Conservation (phyloP, 2,113 vertebrate species). For the Craseonycteris thonglongyai region DNA sequence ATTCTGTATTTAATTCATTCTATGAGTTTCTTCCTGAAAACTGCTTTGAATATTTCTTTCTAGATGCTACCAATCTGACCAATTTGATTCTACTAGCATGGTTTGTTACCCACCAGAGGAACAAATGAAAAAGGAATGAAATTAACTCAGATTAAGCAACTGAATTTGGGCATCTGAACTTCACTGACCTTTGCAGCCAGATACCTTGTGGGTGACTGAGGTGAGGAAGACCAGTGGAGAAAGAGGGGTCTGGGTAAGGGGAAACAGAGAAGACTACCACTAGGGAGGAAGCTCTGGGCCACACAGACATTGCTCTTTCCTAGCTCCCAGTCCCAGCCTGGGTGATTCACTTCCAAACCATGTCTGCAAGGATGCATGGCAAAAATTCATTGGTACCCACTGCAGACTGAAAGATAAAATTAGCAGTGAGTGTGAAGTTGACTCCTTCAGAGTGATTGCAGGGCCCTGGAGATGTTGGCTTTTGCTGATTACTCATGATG, state of each 20-base stretch:
- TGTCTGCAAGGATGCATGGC: background rate
- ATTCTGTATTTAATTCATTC: background rate
- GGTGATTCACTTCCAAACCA: background rate
- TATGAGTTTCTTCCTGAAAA: slow-evolving; percentile 9
- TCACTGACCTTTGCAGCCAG: background rate
- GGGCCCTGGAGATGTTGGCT: background rate
- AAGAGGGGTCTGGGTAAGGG: background rate
- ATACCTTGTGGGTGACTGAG: background rate
- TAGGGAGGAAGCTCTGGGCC: background rate
- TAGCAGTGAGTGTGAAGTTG: background rate
- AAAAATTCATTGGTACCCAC: background rate
- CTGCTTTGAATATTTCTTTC: background rate
- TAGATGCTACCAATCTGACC: background rate
- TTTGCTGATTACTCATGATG: slow-evolving; percentile 9
- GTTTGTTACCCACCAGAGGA: background rate
- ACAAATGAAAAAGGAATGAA: background rate
- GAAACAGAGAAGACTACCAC: background rate
- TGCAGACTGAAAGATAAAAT: slow-evolving; percentile 47
- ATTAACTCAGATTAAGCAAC: background rate
- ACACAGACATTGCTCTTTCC: background rate
- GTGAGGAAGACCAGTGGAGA: background rate
- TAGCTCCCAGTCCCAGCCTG: background rate
- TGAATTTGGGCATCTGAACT: background rate
- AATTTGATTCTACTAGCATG: background rate
- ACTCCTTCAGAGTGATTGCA: slow-evolving; percentile 33